Conservation (phyloP, 2,888 invertebrate genomes). For the Mayetiola destructor region DNA sequence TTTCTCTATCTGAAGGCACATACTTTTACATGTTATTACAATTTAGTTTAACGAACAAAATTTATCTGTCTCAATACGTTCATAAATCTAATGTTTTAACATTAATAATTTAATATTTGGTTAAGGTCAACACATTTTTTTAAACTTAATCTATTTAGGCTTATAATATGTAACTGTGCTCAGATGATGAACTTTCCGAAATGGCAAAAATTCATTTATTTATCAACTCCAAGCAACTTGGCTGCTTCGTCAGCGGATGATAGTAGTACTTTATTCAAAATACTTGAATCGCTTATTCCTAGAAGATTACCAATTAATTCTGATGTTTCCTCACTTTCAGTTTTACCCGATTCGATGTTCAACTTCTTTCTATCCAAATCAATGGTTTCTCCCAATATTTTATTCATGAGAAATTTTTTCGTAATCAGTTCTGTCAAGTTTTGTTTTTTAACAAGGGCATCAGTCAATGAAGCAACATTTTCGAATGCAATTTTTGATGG, state of each 20-base stretch:
- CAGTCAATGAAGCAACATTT: constrained; percentile 20
- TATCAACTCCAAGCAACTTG: constrained; percentile 70
- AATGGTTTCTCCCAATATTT: not conserved
- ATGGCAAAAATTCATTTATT: constrained; percentile 30
- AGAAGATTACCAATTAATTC: constrained; percentile 81
- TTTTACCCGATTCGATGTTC: constrained; percentile 20
- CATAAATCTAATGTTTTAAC: too few relatives aligned
- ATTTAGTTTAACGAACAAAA: too few relatives aligned
- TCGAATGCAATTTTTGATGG: constrained; percentile 6
- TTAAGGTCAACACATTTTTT: too few relatives aligned
- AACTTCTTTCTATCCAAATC: constrained; percentile 1
- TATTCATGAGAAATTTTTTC: not conserved
- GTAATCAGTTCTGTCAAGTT: constrained; percentile 15
- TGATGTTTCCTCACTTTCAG: constrained; percentile 38
- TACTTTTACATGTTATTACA: too few relatives aligned
- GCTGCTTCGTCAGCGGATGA: constrained; percentile 76
- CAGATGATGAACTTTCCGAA: too few relatives aligned
- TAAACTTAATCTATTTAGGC: too few relatives aligned
- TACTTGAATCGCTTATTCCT: constrained; percentile 71
- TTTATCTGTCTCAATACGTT: too few relatives aligned
- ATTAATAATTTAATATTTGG: too few relatives aligned
- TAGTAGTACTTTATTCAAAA: constrained; percentile 69
- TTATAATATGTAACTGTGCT: too few relatives aligned
- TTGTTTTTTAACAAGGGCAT: constrained; percentile 14
- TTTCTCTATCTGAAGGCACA: too few relatives aligned